Base-by-base conservation (phyloP, 2,888 invertebrate species). In the Dasysyrphus tricinctus region DNA sequence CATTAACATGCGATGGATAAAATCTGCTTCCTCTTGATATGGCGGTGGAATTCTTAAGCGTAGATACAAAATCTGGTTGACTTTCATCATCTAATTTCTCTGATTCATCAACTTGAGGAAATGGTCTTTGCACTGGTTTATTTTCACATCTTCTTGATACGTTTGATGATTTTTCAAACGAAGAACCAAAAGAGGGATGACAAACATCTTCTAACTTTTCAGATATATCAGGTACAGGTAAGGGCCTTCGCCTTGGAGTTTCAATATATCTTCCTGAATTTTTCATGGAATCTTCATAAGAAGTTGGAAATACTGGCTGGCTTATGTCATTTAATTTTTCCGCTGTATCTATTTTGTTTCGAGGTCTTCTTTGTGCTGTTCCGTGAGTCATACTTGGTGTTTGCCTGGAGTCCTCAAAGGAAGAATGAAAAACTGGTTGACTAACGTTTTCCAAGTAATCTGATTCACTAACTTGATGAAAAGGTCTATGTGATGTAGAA, bases 31-130 rank as follows among this genome's bases (percentile, higher is more conserved):
- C 34, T 14, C 14, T 24, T 24, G 56, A 44, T 12, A 49, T 5
- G 2, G 9, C 56, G 0, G 54, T 37, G 1, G 73, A 65, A 49
- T 49, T 8, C 32, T 49, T 19, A 6, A 59, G 51, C 5, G 65
- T 59, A n/a, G 9, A 11, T n/a, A 61, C 29, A 14, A 47, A 73
- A 2, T 11, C 14, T 29, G 79, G 79, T 11, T 79, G 65, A 19
- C 65, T 47, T 3, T 47, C 34, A 65, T 65, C 65, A 5, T 47
- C 44, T 16, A 65, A 47, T 47, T 3, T 12, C 34, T 65, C 47
- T 11, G 14, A 14, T 16, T 16, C 39, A 11, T 73, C 39, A n/a
- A 54, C 16, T 37, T 72, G 51, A 8, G 14, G 2, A n/a, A 29
- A 42, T 8, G 42, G 42, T 44, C 9, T 42, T 42, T 8, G 24